Percentiles rank a stretch among this genome's conserved stretches.
Conservation (phyloP, 1,140 invertebrate species). For the Drusus annulatus region DNA sequence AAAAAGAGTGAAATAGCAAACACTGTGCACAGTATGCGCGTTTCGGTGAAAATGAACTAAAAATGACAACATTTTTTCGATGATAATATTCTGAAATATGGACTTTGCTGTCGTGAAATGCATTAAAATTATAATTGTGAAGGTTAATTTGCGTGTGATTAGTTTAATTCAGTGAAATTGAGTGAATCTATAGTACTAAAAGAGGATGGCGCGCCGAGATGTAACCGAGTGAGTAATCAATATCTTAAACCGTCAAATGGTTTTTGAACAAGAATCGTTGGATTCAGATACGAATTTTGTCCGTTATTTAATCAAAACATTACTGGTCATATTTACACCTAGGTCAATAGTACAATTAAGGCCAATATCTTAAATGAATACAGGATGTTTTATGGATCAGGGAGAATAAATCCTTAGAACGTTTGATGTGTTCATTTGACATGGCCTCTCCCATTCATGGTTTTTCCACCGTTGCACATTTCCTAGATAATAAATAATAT, state of each 20-base stretch:
- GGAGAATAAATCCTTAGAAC: not conserved
- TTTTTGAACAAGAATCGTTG: constrained; percentile 43
- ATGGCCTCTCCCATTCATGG: constrained; percentile 17
- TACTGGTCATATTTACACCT: constrained; percentile 18
- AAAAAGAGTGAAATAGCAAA: constrained; percentile 39
- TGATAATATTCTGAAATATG: constrained; percentile 30
- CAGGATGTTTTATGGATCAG: not conserved
- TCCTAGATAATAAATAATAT: constrained; percentile 8
- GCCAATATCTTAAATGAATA: not conserved
- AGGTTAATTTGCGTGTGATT: constrained; percentile 17
- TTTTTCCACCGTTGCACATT: constrained; percentile 15
- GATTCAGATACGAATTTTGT: constrained; percentile 42
- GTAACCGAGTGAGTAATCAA: constrained; percentile 45
- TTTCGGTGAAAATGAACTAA: constrained; percentile 34
- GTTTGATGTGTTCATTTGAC: constrained; percentile 6
- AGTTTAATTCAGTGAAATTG: constrained; percentile 25
- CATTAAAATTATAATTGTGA: no score
- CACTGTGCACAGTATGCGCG: not conserved
- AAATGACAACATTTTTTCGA: constrained; percentile 42
- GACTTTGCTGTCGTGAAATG: constrained; percentile 28
- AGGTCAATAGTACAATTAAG: not conserved
- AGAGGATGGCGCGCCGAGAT: constrained; percentile 34
- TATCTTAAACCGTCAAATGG: constrained; percentile 44
- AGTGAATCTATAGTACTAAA: not conserved
- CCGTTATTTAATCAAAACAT: constrained; percentile 35